phyloP scores from a whole-genome alignment of 2,888 invertebrate species.

The Caenorhabditis drosophilae region DNA sequence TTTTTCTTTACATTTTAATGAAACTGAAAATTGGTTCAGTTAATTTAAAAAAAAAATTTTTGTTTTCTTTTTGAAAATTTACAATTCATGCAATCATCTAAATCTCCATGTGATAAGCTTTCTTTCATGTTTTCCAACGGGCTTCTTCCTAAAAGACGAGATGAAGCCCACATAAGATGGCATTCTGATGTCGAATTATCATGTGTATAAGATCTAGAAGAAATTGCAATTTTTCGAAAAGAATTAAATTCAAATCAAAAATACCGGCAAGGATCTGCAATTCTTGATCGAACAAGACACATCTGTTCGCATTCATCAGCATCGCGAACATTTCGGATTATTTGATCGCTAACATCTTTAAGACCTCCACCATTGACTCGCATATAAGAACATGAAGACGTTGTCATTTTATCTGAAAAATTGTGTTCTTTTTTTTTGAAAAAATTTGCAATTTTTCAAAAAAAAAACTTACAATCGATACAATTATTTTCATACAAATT shows the following conservation, averaged over 20 bases:
- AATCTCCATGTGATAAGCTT: slow-evolving; percentile 53
- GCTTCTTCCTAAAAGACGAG: slow-evolving; percentile 48
- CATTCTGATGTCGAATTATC: slow-evolving; percentile 44
- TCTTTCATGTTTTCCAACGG: slow-evolving; percentile 46
- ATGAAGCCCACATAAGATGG: slow-evolving; percentile 37
- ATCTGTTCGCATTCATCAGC: slow-evolving; percentile 39
- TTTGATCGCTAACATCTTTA: slow-evolving; percentile 27
- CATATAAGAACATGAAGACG: slow-evolving; percentile 38
- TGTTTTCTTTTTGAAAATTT: not conserved
- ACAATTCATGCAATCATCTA: slow-evolving; percentile 63
- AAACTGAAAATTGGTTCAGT: slow-evolving; percentile 47
- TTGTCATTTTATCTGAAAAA: slow-evolving; percentile 2
- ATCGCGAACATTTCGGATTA: slow-evolving; percentile 13
- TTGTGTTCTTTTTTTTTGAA: not conserved
- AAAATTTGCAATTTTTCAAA: no score
- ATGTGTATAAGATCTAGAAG: slow-evolving; percentile 54
- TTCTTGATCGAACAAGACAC: slow-evolving; percentile 26
- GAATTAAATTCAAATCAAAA: not conserved
- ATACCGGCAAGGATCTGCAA: slow-evolving; percentile 40
- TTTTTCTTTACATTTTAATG: slow-evolving; percentile 35
- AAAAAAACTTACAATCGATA: slow-evolving; percentile 40
- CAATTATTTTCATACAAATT: slow-evolving; percentile 62
- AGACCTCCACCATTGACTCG: slow-evolving; percentile 37
- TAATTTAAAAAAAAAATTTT: not conserved
- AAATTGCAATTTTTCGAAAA: not conserved